Evolutionary conservation across 2,888 invertebrate genomes (phyloP).

Genomic region (Yponomeuta sedellus): DNA sequence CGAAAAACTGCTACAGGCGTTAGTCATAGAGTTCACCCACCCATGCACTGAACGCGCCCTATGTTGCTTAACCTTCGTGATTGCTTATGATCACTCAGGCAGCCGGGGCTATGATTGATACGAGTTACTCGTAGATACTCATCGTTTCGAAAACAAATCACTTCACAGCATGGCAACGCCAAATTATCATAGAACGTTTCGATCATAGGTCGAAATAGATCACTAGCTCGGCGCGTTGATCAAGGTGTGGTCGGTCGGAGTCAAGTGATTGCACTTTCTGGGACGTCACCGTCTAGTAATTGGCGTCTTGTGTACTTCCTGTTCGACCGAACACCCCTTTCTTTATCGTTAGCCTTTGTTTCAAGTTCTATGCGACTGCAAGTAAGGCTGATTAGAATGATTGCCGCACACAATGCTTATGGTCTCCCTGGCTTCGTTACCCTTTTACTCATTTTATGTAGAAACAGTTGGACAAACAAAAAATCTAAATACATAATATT

Average conservation of each 20-base stretch:
- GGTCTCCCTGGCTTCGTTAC: neutral
- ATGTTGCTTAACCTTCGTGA: no score
- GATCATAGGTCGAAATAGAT: no score
- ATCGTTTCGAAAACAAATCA: no score
- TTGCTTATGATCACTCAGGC: no score
- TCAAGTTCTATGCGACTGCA: neutral
- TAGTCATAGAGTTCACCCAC: no score
- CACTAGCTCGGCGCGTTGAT: no score
- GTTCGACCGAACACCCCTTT: constrained; percentile 19
- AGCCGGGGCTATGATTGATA: no score
- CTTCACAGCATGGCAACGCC: no score
- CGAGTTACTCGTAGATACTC: no score
- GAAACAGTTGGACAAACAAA: constrained; percentile 8
- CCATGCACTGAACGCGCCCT: no score
- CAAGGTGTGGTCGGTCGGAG: neutral
- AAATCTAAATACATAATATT: constrained; percentile 7
- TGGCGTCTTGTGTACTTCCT: constrained; percentile 37
- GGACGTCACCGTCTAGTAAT: constrained; percentile 14
- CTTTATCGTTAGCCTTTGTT: constrained; percentile 15
- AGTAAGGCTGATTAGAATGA: constrained; percentile 7
- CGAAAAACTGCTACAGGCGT: no score
- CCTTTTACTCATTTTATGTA: neutral
- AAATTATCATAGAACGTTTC: no score
- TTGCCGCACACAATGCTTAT: neutral
- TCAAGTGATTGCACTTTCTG: neutral